Evolutionary conservation across 2,888 invertebrate species (phyloP), one percentile per base, ranked within the genome.

Genomic region (Phyllotreta cruciferae): DNA sequence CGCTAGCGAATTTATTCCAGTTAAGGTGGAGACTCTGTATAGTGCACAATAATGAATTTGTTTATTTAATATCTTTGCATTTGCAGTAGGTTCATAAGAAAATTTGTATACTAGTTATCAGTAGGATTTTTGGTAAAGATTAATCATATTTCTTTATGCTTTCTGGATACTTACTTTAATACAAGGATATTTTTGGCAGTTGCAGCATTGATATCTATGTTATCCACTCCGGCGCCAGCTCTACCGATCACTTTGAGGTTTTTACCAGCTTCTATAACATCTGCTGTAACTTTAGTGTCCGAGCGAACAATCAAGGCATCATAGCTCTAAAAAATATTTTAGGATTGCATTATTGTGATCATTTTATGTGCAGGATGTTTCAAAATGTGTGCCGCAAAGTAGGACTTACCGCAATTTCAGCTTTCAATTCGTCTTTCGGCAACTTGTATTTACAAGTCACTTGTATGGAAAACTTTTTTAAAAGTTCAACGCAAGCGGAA

Each of bases 221-320:
- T 99, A 83, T 99, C 99, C 3, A 98, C 95, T 3, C 99, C 99
- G 1, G 97, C 98, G 5, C 98, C 98, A n/a, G 98, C 98, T 47
- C 98, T 87, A 9, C 96, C 98, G 44, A 98, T 91, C 11, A 95
- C 91, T 82, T 93, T 92, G 45, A 98, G 83, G 60, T 87, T 88
- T 1, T 84, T 84, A 1, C 89, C 92, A 0, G 90, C 90, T 60
- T 87, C 85, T 66, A 98, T 85, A 35, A 98, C 89, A 69, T 94
- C 93, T 58, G 88, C 88, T 1, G 95, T 95, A 60, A 98, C 96
- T 85, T 95, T 95, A 0, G 97, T 94, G 63, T 96, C 96, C 4
- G 97, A 97, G 11, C 98, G 87, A 0, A 98, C 96, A 70, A 98
- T 93, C 69, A 97, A 83, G 0, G 90, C 96, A 78, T 98, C 94